Evolutionary conservation across 1,140 invertebrate genomes (phyloP).

Genomic region (Yoshiicerus persimilis): DNA sequence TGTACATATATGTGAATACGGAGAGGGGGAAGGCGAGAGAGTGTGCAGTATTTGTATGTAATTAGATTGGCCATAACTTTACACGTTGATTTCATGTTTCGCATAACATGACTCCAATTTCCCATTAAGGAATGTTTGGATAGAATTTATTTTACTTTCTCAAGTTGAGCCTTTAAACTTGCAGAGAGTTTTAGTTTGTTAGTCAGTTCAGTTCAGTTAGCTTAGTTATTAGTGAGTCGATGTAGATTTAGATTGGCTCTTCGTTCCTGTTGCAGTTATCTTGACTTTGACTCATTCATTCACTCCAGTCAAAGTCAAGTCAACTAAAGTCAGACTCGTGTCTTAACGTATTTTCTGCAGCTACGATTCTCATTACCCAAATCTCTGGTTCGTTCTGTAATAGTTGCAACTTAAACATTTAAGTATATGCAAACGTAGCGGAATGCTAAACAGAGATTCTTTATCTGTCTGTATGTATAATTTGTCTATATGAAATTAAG

Average conservation of each 20-base stretch:
- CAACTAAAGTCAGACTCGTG: not conserved
- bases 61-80: not conserved
- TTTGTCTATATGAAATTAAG: not conserved
- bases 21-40: not conserved
- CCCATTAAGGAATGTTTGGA: not conserved
- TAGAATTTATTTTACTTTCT: not conserved
- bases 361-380: not conserved
- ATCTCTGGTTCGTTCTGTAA: not conserved
- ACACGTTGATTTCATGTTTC: not conserved
- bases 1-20: not conserved
- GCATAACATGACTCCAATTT: not conserved
- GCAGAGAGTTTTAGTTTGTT: not conserved
- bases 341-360: not conserved
- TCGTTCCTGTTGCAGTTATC: not conserved
- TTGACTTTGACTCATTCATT: not conserved
- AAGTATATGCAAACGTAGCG: not conserved
- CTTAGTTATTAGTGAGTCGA: not conserved
- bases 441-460: not conserved
- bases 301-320: not conserved
- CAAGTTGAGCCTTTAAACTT: not conserved
- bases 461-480: not conserved
- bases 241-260: not conserved
- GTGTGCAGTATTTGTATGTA: not conserved
- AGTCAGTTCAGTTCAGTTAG: not conserved
- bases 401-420: not conserved